These are phyloP conservation scores for Theristicus caerulescens DNA, from an alignment of 2,113 vertebrate species.

Conservation along the genomic window DNA sequence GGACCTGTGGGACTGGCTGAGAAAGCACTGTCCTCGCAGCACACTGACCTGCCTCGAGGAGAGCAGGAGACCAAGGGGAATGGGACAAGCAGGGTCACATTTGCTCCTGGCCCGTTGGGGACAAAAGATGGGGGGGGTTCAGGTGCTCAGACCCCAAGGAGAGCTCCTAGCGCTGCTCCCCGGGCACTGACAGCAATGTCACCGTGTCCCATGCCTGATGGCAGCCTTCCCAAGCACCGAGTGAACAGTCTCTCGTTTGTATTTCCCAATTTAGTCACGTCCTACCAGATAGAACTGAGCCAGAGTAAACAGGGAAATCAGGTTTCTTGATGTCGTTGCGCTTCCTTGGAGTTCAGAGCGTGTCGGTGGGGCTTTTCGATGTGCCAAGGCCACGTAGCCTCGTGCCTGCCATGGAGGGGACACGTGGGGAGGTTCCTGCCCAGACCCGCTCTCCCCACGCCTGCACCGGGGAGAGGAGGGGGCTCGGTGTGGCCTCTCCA, in stretches of 20 bases:
- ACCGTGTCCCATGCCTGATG: neutral
- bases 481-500: neutral
- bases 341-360: neutral
- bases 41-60: neutral
- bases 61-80: neutral
- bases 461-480: neutral
- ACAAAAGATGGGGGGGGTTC: neutral
- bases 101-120: neutral
- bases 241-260: neutral
- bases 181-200: neutral
- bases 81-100: rapidly evolving
- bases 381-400: rapidly evolving
- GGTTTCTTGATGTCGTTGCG: neutral
- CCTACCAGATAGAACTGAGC: neutral
- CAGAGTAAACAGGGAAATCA: neutral
- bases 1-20: neutral
- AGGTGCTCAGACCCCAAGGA: neutral
- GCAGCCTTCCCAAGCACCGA: neutral
- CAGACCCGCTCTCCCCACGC: rapidly evolving
- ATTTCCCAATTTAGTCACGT: neutral
- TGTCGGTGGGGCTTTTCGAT: neutral
- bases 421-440: neutral
- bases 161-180: neutral
- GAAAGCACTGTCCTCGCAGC: neutral
- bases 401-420: rapidly evolving